Evolutionary conservation across 1,140 invertebrate genomes (phyloP), one percentile per base, ranked within the genome.

Genomic region (Spodoptera frugiperda): DNA sequence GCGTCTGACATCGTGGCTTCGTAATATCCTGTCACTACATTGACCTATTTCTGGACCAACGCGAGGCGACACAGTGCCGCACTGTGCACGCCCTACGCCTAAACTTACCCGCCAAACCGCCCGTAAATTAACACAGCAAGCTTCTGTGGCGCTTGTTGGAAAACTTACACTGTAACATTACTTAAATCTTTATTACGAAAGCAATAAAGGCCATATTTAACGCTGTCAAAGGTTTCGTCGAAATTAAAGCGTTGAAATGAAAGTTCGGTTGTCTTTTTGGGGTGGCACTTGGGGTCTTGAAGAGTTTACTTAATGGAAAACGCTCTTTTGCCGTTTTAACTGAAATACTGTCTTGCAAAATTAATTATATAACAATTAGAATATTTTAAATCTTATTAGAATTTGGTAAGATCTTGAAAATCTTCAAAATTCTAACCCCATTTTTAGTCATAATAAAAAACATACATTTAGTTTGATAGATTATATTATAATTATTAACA

Each of bases 201-300:
- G 89, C 90, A 90, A 89, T 91, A 92, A 91, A 89, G 90, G 48
- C 83, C 78, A 91, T 84, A 90, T 90, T 88, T 85, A 89, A 82
- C 76, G 74, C 39, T 79, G 79, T 88, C 89, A 89, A 91, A 92
- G 85, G 84, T 87, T 82, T 81, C 77, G 49, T 54, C 53, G 63
- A 85, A 90, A 91, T 91, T 90, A 91, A 91, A 91, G 76, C 83
- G 80, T 86, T 80, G 86, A 88, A 88, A 93, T 90, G 86, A 90
- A 92, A 87, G 83, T 87, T 84, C 76, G 77, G 65, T 81, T 65
- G 81, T 82, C 82, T 84, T 84, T 73, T 73, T 59, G 71, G 71
- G 54, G 53, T 82, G 87, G 84, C 87, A 82, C 84, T 84, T 87
- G 78, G 82, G 83, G 76, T 81, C 84, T 88, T 83, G 84, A 49